Evolutionary conservation across 2,797 vertebrate genomes (phyloP), one percentile per base, ranked within the genome.

Genomic region (Zalophus californianus): DNA sequence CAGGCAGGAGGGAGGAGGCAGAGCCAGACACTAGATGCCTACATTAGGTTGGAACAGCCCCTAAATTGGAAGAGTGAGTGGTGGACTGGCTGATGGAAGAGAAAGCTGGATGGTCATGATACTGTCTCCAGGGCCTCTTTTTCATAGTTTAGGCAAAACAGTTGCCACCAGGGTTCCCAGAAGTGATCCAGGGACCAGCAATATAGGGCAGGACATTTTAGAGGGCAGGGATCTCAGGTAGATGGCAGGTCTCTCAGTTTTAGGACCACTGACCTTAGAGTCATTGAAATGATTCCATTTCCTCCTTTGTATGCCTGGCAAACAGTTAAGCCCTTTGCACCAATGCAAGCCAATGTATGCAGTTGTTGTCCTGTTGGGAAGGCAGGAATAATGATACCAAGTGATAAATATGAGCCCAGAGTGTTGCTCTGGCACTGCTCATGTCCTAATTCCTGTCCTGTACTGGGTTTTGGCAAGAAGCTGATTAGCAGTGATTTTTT

Each of bases 201-300:
- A 21, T 18, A 8, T 64, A 88, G 66, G 23, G 4, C 3, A 68
- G 62, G 41, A 60, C 7, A 48, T 68, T 92, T 60, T 48, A 62
- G 41, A 72, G 15, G 25, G 1, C 23, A 92, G 35, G 16, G 7
- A 29, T 80, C 60, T 96, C 38, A 62, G 7, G 41, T 48, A 73
- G 48, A 41, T 88, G 44, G 15, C 38, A 88, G 23, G 7, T 10
- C 48, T 20, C 18, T 54, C 29, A 50, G 18, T 68, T 91, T 84
- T 90, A 92, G 60, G 27, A 91, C 4, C 75, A 56, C 10, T 77
- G 89, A 58, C 21, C 21, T 78, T 35, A 12, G 66, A 62, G 72
- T 95, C 72, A 86, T 16, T 62, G 72, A 97, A 96, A 82, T 86
- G 11, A 68, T 86, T 83, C 48, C 23, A 62, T 87, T 79, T 90